Evolutionary conservation across 1,140 invertebrate genomes (phyloP), one percentile per base, ranked within the genome.

Genomic region (Asobara japonica): DNA sequence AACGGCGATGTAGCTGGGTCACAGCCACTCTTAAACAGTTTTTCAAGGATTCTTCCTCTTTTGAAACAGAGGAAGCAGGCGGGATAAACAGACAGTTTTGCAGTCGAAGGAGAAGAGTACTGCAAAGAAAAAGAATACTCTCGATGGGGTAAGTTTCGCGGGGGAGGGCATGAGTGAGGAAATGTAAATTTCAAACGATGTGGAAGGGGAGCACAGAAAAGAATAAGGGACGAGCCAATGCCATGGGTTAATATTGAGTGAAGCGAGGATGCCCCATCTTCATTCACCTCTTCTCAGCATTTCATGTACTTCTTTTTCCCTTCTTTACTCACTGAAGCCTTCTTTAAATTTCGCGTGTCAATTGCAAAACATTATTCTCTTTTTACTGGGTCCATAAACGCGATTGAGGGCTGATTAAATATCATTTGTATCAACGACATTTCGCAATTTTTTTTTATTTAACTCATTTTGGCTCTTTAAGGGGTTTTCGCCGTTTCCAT

Each of bases 181-280:
- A 87, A 88, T 87, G 87, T 88, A 88, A 87, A 88, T 88, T 87
- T 87, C 77, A 84, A 87, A 76, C 82, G 86, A 87, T 80, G 77
- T 85, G 86, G 85, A 87, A 62, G 38, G 48, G 86, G 80, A 79
- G 84, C 81, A 83, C 82, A 84, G 82, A 83, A 84, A 86, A 84
- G 84, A 86, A 87, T 87, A 84, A 87, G 83, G 84, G 85, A 83
- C 80, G 79, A 84, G 41, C 41, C 41, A 45, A 82, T 76, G 78
- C 71, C 77, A 79, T 76, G 82, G 80, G 83, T 84, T 62, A 72
- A 82, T 83, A 84, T 86, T 84, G 83, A 84, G 83, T 81, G 81
- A 84, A 76, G 76, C 76, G 77, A 76, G 65, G 69, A 62, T 68
- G 68, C 48, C 66, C 67, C 78, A 74, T 78, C 70, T 79, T 45